Evolutionary conservation across 2,888 invertebrate genomes (phyloP).

Genomic region (Omphaloscelis lunosa): DNA sequence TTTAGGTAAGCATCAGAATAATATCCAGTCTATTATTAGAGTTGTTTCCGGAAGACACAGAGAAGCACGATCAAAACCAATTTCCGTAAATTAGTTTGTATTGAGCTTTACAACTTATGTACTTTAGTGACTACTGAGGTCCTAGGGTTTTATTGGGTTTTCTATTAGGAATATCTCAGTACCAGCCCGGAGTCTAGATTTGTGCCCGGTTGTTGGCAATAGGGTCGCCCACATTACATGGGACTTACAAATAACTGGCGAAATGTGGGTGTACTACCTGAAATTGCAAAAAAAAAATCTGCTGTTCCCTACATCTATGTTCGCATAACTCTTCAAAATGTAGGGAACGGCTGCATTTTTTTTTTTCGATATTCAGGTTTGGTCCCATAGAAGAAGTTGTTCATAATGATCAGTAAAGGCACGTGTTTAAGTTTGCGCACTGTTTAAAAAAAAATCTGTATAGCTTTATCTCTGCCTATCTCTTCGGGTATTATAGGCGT

Average conservation of each 20-base stretch:
- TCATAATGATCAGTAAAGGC: too few species aligned
- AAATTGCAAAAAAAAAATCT: too few species aligned
- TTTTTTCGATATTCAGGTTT: too few species aligned
- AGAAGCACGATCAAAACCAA: constrained; percentile 4
- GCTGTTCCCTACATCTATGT: too few species aligned
- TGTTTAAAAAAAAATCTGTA: too few species aligned
- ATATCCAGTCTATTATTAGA: constrained; percentile 17
- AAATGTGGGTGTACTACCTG: background rate
- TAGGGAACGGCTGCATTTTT: too few species aligned
- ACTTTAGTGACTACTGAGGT: background rate
- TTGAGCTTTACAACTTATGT: background rate
- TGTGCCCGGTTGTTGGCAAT: background rate
- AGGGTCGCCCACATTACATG: background rate
- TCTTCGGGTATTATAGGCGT: background rate
- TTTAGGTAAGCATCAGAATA: background rate
- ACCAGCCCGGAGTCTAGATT: background rate
- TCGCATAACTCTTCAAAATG: too few species aligned
- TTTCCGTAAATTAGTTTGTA: constrained; percentile 13
- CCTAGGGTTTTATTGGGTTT: background rate
- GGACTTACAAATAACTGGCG: background rate
- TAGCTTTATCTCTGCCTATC: background rate
- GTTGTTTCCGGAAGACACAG: background rate
- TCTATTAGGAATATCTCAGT: background rate
- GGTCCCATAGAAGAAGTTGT: too few species aligned
- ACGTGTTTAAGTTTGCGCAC: too few species aligned